Base-by-base conservation (phyloP, 2,888 invertebrate genomes). In the Cryptus viduatorius region DNA sequence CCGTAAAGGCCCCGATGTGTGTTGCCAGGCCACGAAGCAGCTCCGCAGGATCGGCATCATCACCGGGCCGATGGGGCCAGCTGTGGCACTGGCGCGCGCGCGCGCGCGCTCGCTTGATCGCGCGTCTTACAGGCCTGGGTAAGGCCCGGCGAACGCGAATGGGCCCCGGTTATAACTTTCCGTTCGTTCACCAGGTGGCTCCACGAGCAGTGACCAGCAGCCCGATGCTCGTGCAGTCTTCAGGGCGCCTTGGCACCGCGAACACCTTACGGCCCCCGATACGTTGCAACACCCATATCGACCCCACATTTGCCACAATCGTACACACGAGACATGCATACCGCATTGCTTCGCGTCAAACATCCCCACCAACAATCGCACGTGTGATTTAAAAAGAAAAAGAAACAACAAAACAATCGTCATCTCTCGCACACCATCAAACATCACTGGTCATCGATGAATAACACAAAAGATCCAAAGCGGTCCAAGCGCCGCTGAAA, bases 161-260 rank as follows among this genome's bases (percentile, higher is more conserved):
- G 82, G 94, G 94, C 94, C 94, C 94, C 77, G 85, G 64, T 82
- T 86, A 84, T 82, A 86, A 85, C 85, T 86, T 79, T 84, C 75
- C 80, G 80, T 83, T 85, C 83, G 83, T 90, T 92, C 93, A 90
- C 95, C 95, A 95, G 95, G 95, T 95, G 95, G 95, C 95, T 95
- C 95, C 95, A 95, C 95, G 94, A 94, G 94, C 94, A 95, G 94
- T 94, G 94, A 94, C 95, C 95, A 94, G 95, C 93, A 91, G 91
- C 94, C 94, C 94, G 94, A 94, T 95, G 95, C 95, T 95, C 94
- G 94, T 94, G 94, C 95, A 95, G 95, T 94, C 95, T 94, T 95
- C 95, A 95, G 94, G 95, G 95, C 95, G 95, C 95, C 95, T 95
- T 95, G 95, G 95, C 95, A 95, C 91, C 91, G 93, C 94, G 95